Conservation (phyloP, 1,140 invertebrate species). For the Platorchestia sp. region DNA sequence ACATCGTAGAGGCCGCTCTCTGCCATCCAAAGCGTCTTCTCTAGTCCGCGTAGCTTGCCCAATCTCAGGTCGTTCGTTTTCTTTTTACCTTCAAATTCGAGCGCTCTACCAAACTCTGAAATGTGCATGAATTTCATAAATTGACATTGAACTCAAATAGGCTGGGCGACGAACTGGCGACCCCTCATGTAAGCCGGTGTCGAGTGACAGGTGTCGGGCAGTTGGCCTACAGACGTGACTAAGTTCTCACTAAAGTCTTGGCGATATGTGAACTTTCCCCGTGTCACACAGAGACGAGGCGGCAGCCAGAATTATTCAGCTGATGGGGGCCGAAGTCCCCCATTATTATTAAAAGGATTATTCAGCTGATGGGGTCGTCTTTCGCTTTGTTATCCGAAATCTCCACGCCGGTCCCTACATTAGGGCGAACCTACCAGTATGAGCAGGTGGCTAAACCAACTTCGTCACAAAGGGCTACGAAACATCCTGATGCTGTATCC, state of each 20-base stretch:
- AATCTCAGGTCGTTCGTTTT: background rate
- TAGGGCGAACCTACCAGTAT: too few relatives aligned
- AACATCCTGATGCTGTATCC: background rate
- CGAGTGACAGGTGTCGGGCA: background rate
- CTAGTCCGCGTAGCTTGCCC: background rate
- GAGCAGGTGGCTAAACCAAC: too few relatives aligned
- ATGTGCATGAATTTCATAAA: background rate
- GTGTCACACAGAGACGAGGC: too few relatives aligned
- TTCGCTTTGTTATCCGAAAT: too few relatives aligned
- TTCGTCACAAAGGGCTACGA: background rate
- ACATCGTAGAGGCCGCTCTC: background rate
- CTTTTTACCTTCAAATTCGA: background rate
- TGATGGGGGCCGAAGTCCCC: background rate
- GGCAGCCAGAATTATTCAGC: background rate
- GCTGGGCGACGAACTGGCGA: background rate
- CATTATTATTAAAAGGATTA: too few relatives aligned
- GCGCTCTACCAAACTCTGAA: background rate
- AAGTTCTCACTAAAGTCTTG: background rate
- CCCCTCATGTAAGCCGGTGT: background rate
- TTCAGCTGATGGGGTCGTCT: too few relatives aligned
- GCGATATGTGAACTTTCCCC: background rate
- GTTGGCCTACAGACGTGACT: too few relatives aligned
- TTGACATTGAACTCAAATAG: background rate
- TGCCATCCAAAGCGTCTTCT: background rate
- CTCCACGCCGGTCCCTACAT: too few relatives aligned